A percentile compares a stretch with the other conserved stretches of the same genome.
Evolutionary conservation across 64 coral and sea anemone species (phyloP).

Genomic region (Dendronephthya gigantea): DNA sequence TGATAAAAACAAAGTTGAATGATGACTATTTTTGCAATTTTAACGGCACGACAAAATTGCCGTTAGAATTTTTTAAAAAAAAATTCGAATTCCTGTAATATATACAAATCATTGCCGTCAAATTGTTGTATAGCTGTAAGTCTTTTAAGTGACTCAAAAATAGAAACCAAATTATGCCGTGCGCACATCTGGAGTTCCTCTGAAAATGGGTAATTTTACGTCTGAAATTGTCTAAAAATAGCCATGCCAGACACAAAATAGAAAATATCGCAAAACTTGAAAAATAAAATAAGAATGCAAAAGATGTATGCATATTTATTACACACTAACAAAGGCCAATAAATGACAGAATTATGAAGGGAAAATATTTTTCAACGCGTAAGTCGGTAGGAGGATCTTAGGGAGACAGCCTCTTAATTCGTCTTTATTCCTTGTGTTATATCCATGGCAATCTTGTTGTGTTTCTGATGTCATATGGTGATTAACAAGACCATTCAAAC

Average conservation of each 20-base stretch:
- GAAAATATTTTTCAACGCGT: neutral
- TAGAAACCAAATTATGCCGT: neutral
- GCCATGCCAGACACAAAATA: neutral
- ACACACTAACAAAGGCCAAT: too few species aligned
- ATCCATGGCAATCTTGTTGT: too few species aligned
- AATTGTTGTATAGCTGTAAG: neutral
- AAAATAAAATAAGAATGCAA: slow-evolving; percentile 4
- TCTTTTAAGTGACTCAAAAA: neutral
- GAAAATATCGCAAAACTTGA: neutral
- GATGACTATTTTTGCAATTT: neutral
- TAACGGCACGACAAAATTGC: neutral
- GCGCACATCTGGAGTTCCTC: too few species aligned
- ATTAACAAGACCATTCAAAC: too few species aligned
- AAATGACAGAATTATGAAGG: too few species aligned
- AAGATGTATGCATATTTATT: too few species aligned
- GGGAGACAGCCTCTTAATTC: neutral
- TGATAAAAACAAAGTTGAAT: neutral
- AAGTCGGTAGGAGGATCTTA: neutral
- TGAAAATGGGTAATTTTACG: too few species aligned
- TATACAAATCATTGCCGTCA: neutral
- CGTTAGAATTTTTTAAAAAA: neutral
- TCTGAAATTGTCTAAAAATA: neutral
- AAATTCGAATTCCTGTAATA: neutral
- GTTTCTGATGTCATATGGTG: too few species aligned
- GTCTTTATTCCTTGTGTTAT: too few species aligned